Evolutionary conservation across 2,113 vertebrate genomes (phyloP).

Genomic region (Siniperca chuatsi): DNA sequence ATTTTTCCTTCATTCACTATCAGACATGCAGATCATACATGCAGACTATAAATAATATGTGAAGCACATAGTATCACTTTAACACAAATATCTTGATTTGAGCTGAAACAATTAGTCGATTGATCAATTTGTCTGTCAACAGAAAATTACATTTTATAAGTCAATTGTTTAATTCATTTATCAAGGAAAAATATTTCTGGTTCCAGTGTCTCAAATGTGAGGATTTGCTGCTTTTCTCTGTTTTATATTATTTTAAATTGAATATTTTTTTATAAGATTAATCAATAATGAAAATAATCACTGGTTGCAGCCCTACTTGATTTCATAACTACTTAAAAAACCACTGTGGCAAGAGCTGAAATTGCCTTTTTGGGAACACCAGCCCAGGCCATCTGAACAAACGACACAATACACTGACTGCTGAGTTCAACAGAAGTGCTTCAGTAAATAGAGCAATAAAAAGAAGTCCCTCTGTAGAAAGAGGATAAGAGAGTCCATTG

Average conservation of each 20-base stretch:
- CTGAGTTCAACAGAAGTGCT: conserved; percentile 7
- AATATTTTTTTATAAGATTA: not conserved
- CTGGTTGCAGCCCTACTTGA: not conserved
- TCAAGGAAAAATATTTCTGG: not conserved
- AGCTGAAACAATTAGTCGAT: not conserved
- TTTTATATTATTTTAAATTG: not conserved
- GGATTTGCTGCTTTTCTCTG: not conserved
- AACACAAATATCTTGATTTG: not conserved
- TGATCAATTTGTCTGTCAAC: too few relatives aligned
- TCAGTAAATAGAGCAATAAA: conserved; percentile 28
- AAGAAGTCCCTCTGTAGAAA: conserved; percentile 1
- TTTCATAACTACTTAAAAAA: not conserved
- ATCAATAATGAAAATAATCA: not conserved
- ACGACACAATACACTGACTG: conserved; percentile 6
- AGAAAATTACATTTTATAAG: too few relatives aligned
- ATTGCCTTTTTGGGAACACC: not conserved
- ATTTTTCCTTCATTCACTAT: too few relatives aligned
- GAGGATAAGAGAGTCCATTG: not conserved
- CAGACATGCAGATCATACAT: not conserved
- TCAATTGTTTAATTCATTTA: not conserved
- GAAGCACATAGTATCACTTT: not conserved
- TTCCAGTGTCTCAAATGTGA: not conserved
- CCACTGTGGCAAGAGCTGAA: not conserved
- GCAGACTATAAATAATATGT: not conserved
- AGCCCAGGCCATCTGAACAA: not conserved